These are phyloP conservation scores for Channa argus DNA, from an alignment of 2,113 vertebrate species.

Conservation along the genomic window DNA sequence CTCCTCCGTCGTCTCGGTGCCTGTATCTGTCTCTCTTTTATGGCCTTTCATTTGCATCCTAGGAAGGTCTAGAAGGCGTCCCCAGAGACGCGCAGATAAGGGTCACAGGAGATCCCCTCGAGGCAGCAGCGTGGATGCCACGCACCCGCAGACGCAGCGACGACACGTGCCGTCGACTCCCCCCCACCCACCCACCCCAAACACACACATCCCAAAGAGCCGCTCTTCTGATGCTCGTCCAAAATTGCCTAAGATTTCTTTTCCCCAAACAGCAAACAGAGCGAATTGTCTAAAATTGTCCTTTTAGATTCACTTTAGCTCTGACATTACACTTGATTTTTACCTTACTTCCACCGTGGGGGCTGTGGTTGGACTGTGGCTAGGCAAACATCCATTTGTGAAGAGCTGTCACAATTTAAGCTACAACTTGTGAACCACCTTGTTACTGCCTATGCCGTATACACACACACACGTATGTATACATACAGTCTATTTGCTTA, in stretches of 20 bases:
- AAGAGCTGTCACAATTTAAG: too few species aligned
- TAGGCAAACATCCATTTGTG: too few species aligned
- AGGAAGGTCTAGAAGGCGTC: constrained; percentile 63
- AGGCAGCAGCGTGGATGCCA: constrained; percentile 66
- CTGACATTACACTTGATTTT: too few species aligned
- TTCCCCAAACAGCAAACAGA: not conserved
- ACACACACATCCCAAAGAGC: not conserved
- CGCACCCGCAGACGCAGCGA: constrained; percentile 58
- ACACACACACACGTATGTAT: too few species aligned
- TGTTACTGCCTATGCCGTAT: too few species aligned
- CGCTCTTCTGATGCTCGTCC: not conserved
- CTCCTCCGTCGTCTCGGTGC: constrained; percentile 51
- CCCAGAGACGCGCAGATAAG: constrained; percentile 73
- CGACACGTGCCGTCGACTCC: constrained; percentile 74
- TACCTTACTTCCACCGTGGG: too few species aligned
- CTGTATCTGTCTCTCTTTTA: constrained; percentile 51
- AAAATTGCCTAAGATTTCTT: too few species aligned
- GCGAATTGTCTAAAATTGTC: not conserved
- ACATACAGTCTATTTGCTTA: too few species aligned
- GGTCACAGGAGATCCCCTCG: constrained; percentile 77
- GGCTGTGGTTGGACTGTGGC: too few species aligned
- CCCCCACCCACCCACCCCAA: not conserved
- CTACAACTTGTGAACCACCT: too few species aligned
- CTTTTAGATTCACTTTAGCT: too few species aligned
- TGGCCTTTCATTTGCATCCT: constrained; percentile 78